phyloP scores from a whole-genome alignment of 2,113 vertebrate species.

The Butorides virescens region DNA sequence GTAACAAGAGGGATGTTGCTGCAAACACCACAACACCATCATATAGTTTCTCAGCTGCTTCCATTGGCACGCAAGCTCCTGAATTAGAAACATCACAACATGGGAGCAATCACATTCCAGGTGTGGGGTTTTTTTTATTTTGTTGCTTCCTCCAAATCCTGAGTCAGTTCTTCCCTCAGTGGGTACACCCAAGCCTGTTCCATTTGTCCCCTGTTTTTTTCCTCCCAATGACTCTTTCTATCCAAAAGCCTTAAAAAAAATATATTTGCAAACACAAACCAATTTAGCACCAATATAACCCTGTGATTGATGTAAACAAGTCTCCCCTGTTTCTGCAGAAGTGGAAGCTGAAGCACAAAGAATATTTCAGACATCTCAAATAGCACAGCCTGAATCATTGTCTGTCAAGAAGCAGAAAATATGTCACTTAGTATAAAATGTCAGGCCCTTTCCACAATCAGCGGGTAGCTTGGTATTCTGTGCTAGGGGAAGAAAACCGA shows the following conservation, averaged over 20 bases:
- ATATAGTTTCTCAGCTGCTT: fast-evolving
- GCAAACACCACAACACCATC: fast-evolving
- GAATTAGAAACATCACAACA: fast-evolving
- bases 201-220: background rate
- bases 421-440: background rate
- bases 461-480: background rate
- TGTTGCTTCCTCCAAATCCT: background rate
- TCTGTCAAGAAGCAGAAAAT: background rate
- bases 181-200: background rate
- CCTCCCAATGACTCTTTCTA: background rate
- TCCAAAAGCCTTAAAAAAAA: background rate
- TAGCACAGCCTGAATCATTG: background rate
- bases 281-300: background rate
- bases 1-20: fast-evolving
- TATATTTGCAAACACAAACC: background rate
- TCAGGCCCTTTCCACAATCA: background rate
- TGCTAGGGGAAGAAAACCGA: background rate
- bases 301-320: background rate
- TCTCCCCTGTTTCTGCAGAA: background rate
- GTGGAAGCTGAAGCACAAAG: background rate
- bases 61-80: fast-evolving
- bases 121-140: background rate
- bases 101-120: fast-evolving
- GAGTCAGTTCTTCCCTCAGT: background rate
- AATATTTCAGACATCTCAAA: background rate